These are phyloP conservation scores for Nanorana parkeri DNA, from an alignment of 2,113 vertebrate species.

Conservation along the genomic window DNA sequence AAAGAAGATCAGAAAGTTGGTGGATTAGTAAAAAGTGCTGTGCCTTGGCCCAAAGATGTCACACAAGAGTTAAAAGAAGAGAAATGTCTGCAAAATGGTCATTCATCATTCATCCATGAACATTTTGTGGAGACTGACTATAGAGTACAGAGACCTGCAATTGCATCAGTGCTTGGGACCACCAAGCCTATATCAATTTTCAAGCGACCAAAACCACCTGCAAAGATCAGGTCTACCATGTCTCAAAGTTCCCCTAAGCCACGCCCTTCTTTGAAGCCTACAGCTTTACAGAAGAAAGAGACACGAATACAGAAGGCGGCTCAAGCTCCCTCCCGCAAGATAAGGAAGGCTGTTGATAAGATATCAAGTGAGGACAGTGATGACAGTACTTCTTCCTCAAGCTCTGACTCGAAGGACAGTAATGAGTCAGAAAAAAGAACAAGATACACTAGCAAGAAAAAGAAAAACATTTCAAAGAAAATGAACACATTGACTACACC, in stretches of 20 bases:
- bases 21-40: background rate
- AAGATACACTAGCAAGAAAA: conserved; percentile 24
- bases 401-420: conserved; percentile 48
- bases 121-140: background rate
- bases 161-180: conserved; percentile 66
- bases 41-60: conserved; percentile 51
- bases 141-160: conserved; percentile 63
- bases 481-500: conserved; percentile 43
- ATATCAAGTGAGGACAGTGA: conserved; percentile 2
- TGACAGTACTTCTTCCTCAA: conserved; percentile 12
- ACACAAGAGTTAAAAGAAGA: background rate
- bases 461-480: conserved; percentile 46
- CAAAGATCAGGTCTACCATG: conserved; percentile 56
- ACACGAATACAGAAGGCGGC: fast-evolving
- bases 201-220: conserved; percentile 57
- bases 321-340: background rate
- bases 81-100: background rate
- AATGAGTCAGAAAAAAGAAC: conserved; percentile 30
- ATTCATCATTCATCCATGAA: background rate
- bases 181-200: conserved; percentile 59
- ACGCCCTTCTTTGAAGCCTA: conserved; percentile 6
- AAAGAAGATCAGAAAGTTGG: background rate
- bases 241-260: background rate
- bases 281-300: background rate
- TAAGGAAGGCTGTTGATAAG: background rate